phyloP scores from a whole-genome alignment of 1,140 invertebrate genomes.

The Dendrolimus kikuchii region DNA sequence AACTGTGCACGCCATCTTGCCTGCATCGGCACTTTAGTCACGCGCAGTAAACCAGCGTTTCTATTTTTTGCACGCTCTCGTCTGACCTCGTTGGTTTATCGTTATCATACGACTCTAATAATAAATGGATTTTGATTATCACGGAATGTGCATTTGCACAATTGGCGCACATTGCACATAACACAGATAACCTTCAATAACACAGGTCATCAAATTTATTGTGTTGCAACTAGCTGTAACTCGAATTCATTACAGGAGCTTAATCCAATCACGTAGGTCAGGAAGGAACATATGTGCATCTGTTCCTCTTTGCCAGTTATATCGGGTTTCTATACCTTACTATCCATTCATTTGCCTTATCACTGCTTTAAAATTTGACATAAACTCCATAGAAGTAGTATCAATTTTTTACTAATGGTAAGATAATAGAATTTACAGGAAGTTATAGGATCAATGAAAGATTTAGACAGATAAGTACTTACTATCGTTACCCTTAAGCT shows the following conservation, averaged over 20 bases:
- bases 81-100: constrained; percentile 69
- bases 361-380: too few species aligned
- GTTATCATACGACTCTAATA: constrained; percentile 64
- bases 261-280: too few species aligned
- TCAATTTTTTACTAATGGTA: too few species aligned
- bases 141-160: constrained; percentile 37
- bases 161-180: constrained; percentile 29
- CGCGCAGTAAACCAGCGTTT: constrained; percentile 61
- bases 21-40: constrained; percentile 63
- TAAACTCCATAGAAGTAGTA: too few species aligned
- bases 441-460: too few species aligned
- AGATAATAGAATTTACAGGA: too few species aligned
- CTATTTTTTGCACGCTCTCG: constrained; percentile 66
- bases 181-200: constrained; percentile 55
- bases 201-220: constrained; percentile 35
- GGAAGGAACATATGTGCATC: too few species aligned
- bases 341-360: too few species aligned
- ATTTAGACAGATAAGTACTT: too few species aligned
- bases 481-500: too few species aligned
- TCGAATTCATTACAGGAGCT: constrained; percentile 11
- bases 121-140: constrained; percentile 60
- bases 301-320: too few species aligned
- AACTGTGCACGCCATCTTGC: constrained; percentile 50
- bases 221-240: constrained; percentile 14
- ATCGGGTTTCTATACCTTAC: too few species aligned